Conservation (phyloP, 2,113 vertebrate species). For the Aix galericulata region DNA sequence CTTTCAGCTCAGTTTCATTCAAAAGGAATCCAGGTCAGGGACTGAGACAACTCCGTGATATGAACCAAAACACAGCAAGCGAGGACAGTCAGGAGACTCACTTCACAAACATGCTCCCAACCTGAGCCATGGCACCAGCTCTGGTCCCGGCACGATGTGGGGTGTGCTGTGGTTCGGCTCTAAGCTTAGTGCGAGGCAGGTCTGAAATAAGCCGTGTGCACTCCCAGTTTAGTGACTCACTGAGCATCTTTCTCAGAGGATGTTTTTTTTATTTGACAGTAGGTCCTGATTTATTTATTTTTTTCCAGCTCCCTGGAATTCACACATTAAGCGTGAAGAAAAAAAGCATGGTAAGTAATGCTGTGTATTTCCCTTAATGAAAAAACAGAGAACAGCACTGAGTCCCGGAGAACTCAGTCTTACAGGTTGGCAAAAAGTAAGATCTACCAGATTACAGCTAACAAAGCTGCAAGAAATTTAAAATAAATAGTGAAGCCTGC, state of each 20-base stretch:
- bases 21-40: neutral
- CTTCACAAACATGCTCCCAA: neutral
- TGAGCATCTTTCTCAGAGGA: neutral
- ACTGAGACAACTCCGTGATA: neutral
- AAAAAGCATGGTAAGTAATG: neutral
- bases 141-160: neutral
- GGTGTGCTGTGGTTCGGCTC: rapidly evolving
- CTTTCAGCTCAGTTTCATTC: neutral
- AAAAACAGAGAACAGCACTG: neutral
- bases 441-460: neutral
- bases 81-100: rapidly evolving
- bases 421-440: neutral
- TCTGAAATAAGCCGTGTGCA: neutral
- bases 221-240: no score
- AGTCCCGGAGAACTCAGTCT: neutral
- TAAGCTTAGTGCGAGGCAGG: rapidly evolving
- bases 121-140: no score
- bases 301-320: neutral
- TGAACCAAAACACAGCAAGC: rapidly evolving
- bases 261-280: neutral
- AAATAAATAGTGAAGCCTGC: neutral
- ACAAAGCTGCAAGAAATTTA: neutral
- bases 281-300: neutral
- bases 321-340: rapidly evolving
- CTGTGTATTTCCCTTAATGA: neutral